Evolutionary conservation across 2,888 invertebrate genomes (phyloP).

Genomic region (Apotomis betuletana): DNA sequence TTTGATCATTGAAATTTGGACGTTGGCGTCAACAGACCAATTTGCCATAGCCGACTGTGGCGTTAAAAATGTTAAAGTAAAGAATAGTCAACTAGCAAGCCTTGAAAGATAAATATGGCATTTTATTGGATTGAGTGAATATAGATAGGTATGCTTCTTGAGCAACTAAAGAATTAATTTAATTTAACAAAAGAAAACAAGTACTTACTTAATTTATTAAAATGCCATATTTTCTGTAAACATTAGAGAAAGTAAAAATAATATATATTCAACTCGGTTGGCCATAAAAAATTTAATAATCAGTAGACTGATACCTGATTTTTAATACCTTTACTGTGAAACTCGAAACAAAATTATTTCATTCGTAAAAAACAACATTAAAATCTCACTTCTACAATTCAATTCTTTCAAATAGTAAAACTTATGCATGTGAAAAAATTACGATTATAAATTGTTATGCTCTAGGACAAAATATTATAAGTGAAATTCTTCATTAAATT

Average conservation of each 20-base stretch:
- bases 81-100: slow-evolving; percentile 12
- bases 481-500: not conserved
- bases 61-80: not conserved
- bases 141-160: too few relatives aligned
- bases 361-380: not conserved
- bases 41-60: too few relatives aligned
- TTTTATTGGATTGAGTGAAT: not conserved
- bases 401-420: too few relatives aligned
- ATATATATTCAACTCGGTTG: too few relatives aligned
- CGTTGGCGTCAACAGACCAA: too few relatives aligned
- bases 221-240: slow-evolving; percentile 1
- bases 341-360: slow-evolving; percentile 31
- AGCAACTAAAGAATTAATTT: not conserved
- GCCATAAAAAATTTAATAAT: not conserved
- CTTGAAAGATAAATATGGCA: not conserved
- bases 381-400: slow-evolving; percentile 3
- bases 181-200: not conserved
- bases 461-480: not conserved
- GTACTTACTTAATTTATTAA: not conserved
- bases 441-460: too few relatives aligned
- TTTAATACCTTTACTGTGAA: slow-evolving; percentile 37
- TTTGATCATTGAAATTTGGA: not conserved
- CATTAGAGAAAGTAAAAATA: not conserved
- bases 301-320: slow-evolving; percentile 22
- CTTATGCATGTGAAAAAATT: too few relatives aligned